Percentiles rank a stretch among this genome's conserved stretches.
Conservation (phyloP, 2,888 invertebrate species). For the Dynastes tityus region DNA sequence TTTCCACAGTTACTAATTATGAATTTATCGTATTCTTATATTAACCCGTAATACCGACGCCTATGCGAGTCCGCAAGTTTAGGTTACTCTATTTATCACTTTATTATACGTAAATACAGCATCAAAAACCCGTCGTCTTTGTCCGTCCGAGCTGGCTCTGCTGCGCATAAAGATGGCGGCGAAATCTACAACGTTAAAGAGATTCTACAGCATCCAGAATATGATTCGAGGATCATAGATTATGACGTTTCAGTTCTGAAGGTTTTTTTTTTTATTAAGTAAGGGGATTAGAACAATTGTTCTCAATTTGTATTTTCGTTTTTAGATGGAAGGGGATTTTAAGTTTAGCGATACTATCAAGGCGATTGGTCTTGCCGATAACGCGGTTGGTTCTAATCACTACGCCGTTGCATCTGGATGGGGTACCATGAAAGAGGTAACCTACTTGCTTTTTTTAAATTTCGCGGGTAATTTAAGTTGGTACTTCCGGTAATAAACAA, state of each 20-base stretch:
- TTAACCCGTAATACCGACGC: no score
- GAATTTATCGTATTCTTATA: no score
- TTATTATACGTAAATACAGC: background rate
- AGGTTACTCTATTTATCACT: background rate
- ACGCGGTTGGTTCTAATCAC: conserved; percentile 45
- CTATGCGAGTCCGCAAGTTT: no score
- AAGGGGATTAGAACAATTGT: background rate
- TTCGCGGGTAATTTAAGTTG: no score
- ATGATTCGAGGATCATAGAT: conserved; percentile 52
- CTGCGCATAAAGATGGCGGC: conserved; percentile 52
- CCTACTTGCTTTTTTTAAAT: background rate
- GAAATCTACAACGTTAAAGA: conserved; percentile 50
- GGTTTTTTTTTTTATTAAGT: conserved; percentile 34
- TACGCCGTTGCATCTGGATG: conserved; percentile 47
- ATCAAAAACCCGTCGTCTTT: conserved; percentile 45
- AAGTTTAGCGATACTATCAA: conserved; percentile 34
- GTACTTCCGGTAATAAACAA: no score
- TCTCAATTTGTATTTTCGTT: background rate
- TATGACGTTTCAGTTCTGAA: conserved; percentile 54
- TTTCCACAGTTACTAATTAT: no score
- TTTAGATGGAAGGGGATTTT: conserved; percentile 44
- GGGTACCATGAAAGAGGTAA: conserved; percentile 50
- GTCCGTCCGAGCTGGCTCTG: conserved; percentile 52
- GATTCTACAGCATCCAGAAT: conserved; percentile 53
- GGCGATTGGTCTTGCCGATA: conserved; percentile 28